Percentiles rank a stretch among this genome's conserved stretches.
Conservation (phyloP, 2,888 invertebrate species). For the Helleia helle region DNA sequence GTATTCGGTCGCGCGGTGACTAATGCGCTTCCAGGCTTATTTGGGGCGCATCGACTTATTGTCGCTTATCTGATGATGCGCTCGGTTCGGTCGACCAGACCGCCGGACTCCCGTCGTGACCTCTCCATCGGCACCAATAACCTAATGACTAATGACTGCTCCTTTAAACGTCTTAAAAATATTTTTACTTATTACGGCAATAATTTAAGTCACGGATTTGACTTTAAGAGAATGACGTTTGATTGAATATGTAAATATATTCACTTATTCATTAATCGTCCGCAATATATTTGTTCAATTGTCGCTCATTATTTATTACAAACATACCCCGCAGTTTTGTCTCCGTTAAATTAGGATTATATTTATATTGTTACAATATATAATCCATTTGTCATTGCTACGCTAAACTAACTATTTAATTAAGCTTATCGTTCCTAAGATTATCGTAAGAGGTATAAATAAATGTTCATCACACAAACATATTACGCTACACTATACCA, state of each 20-base stretch:
- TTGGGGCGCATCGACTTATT: slow-evolving; percentile 65
- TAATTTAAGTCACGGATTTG: slow-evolving; percentile 59
- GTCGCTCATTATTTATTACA: neutral
- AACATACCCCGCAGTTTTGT: no score
- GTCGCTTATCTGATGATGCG: slow-evolving; percentile 65
- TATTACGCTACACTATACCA: slow-evolving; percentile 17
- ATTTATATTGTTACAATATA: no score
- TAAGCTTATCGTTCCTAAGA: no score
- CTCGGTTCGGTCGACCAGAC: slow-evolving; percentile 24
- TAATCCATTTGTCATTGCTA: no score
- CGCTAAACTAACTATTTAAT: no score
- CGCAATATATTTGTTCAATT: neutral
- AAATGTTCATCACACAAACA: no score
- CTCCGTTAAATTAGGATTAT: no score
- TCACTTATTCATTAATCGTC: slow-evolving; percentile 4
- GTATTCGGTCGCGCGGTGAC: slow-evolving; percentile 49
- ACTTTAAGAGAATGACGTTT: slow-evolving; percentile 46
- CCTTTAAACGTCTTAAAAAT: slow-evolving; percentile 52
- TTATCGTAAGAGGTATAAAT: no score
- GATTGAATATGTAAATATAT: slow-evolving; percentile 50
- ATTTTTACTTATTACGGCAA: slow-evolving; percentile 54
- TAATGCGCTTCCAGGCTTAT: slow-evolving; percentile 59
- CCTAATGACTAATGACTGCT: slow-evolving; percentile 49
- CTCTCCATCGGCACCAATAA: slow-evolving; percentile 31
- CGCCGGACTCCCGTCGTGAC: slow-evolving; percentile 26